A percentile compares a stretch with the other conserved stretches of the same genome.
Evolutionary conservation across 2,797 vertebrate species (phyloP).

Genomic region (Betta splendens): DNA sequence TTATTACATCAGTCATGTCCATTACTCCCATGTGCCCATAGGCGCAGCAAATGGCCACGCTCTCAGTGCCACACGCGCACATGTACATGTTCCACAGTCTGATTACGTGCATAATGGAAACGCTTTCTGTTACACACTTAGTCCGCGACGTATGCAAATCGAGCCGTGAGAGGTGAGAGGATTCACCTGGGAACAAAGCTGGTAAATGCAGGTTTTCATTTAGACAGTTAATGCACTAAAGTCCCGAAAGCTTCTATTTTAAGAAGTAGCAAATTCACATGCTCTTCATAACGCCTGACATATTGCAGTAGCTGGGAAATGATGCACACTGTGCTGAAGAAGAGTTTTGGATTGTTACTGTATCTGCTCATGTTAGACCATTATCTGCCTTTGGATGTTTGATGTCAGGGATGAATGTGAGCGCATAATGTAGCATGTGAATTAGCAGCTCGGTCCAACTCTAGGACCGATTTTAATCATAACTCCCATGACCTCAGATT

Average conservation of each 20-base stretch:
- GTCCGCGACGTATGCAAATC: neutral
- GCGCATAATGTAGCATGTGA: neutral
- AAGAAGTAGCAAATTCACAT: neutral
- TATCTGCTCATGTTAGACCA: neutral
- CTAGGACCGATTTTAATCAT: neutral
- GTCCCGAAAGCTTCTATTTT: neutral
- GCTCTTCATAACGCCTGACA: neutral
- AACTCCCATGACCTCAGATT: neutral
- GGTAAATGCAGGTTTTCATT: neutral
- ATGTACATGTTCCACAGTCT: neutral
- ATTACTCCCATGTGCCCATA: neutral
- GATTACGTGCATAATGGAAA: neutral
- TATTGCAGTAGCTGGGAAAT: neutral
- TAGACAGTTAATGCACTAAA: neutral
- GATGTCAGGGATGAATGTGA: neutral
- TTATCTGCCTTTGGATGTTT: neutral
- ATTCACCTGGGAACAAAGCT: neutral
- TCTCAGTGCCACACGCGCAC: no score
- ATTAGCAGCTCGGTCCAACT: neutral
- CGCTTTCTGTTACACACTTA: neutral
- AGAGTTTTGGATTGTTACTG: neutral
- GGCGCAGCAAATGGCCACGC: neutral
- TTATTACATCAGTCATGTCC: neutral
- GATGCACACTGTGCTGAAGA: no score
- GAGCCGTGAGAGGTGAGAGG: neutral